A percentile compares a stretch with the other conserved stretches of the same genome.
Conservation (phyloP, 2,888 invertebrate genomes). For the Luffia ferchaultella region DNA sequence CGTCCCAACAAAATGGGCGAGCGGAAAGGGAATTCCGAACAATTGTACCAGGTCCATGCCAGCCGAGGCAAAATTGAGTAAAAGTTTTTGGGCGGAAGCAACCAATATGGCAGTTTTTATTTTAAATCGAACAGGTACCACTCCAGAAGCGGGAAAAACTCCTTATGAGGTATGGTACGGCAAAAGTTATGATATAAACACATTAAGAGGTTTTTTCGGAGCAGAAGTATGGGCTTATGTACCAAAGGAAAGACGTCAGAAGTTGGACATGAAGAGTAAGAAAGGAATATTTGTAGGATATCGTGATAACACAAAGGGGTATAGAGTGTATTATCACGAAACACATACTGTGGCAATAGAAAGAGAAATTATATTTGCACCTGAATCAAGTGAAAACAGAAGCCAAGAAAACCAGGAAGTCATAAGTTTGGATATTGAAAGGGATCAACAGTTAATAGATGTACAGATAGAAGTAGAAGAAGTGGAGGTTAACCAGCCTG, state of each 20-base stretch:
- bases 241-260: conserved; percentile 20
- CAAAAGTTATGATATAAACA: conserved; percentile 14
- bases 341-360: conserved; percentile 15
- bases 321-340: conserved; percentile 19
- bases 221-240: conserved; percentile 22
- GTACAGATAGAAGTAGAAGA: conserved; percentile 10
- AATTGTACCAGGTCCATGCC: conserved; percentile 21
- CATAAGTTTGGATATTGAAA: conserved; percentile 8
- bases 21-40: conserved; percentile 25
- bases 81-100: conserved; percentile 30
- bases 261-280: conserved; percentile 18
- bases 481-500: neutral
- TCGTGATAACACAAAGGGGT: conserved; percentile 22
- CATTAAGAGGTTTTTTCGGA: conserved; percentile 22
- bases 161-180: conserved; percentile 24
- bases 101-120: conserved; percentile 25
- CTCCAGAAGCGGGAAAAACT: conserved; percentile 16
- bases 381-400: too few relatives aligned
- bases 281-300: conserved; percentile 23
- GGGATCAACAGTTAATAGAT: conserved; percentile 12
- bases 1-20: conserved; percentile 24
- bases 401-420: conserved; percentile 18
- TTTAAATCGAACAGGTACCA: conserved; percentile 25
- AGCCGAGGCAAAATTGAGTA: conserved; percentile 16
- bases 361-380: conserved; percentile 20